Conservation (phyloP, 2,113 vertebrate species). For the Bubo scandiacus region DNA sequence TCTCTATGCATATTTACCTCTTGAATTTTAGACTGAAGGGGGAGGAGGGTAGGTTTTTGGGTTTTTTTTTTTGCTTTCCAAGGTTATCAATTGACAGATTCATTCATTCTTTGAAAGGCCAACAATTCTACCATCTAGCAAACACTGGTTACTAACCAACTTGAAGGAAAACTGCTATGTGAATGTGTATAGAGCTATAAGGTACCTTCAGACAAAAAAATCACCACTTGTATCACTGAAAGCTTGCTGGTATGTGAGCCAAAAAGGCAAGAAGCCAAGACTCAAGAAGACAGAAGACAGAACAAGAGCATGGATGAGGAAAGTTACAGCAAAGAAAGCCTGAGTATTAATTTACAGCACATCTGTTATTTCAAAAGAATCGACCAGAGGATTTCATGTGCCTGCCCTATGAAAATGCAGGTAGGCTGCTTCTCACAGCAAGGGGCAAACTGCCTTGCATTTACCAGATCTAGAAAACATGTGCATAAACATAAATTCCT, state of each 20-base stretch:
- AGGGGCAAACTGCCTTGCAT: not conserved
- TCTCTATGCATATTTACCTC: not conserved
- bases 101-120: not conserved
- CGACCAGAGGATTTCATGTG: not conserved
- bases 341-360: not conserved
- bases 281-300: not conserved
- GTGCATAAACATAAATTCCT: not conserved
- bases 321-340: not conserved
- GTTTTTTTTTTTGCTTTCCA: not conserved
- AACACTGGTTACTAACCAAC: not conserved
- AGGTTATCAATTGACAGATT: not conserved
- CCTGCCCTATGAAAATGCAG: not conserved
- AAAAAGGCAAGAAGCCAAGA: not conserved
- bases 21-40: not conserved
- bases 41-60: not conserved
- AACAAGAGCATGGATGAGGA: not conserved
- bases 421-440: not conserved
- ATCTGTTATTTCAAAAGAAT: not conserved
- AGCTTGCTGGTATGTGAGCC: not conserved
- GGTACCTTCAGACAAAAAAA: not conserved
- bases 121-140: not conserved
- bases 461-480: not conserved
- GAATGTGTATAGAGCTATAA: not conserved
- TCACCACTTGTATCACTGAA: not conserved
- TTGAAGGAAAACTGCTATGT: not conserved